Evolutionary conservation across 2,888 invertebrate species (phyloP).

Genomic region (Philereme vetulata): DNA sequence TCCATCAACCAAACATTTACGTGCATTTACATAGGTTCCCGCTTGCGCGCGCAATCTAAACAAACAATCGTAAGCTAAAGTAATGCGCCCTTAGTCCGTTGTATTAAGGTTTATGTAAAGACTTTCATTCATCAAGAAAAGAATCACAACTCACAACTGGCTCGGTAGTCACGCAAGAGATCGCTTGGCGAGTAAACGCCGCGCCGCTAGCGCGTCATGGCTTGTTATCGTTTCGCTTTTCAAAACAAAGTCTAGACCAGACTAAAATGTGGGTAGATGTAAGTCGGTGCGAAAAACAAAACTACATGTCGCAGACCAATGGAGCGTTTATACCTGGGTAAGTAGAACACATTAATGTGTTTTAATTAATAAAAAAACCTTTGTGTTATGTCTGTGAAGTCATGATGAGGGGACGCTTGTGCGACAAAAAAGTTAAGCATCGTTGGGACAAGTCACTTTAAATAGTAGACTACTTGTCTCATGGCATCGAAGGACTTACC

Average conservation of each 20-base stretch:
- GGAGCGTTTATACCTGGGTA: constrained; percentile 87
- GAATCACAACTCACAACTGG: constrained; percentile 32
- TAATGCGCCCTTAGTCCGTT: constrained; percentile 37
- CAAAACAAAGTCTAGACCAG: constrained; percentile 48
- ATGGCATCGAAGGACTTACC: too few species aligned
- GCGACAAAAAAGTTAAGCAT: too few species aligned
- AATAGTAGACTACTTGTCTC: too few species aligned
- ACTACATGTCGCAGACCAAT: constrained; percentile 84
- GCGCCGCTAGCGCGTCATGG: constrained; percentile 46
- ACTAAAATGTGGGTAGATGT: constrained; percentile 84
- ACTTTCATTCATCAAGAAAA: constrained; percentile 56
- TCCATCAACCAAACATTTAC: not conserved
- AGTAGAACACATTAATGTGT: constrained; percentile 46
- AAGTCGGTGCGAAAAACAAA: constrained; percentile 83
- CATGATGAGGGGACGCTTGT: too few species aligned
- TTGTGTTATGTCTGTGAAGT: not conserved
- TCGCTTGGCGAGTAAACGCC: constrained; percentile 62
- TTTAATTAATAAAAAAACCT: not conserved
- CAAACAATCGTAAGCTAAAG: constrained; percentile 26
- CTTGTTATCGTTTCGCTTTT: constrained; percentile 48
- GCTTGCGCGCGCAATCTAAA: constrained; percentile 53
- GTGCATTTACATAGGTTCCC: not conserved
- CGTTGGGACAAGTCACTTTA: too few species aligned
- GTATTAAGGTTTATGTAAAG: constrained; percentile 36
- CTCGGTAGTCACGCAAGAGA: constrained; percentile 61